Percentiles rank a stretch among this genome's conserved stretches.
Evolutionary conservation across 1,140 invertebrate genomes (phyloP).

Genomic region (Drosophila kepulauana): DNA sequence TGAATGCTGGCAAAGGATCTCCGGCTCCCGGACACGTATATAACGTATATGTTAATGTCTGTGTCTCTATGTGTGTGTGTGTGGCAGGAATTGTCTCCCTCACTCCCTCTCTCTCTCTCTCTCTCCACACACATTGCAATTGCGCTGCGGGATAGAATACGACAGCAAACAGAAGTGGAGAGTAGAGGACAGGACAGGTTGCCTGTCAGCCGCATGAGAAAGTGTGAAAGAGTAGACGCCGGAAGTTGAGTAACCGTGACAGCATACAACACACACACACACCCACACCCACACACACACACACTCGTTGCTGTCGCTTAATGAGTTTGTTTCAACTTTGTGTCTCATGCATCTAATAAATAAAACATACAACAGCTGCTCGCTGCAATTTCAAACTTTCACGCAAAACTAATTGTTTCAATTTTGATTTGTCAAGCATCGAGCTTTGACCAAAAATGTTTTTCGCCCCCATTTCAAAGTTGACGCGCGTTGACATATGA

Average conservation of each 20-base stretch:
- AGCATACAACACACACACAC: slow-evolving; percentile 23
- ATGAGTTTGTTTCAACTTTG: slow-evolving; percentile 63
- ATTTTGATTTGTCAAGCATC: neutral
- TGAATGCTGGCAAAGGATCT: slow-evolving; percentile 76
- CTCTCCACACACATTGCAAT: slow-evolving; percentile 8
- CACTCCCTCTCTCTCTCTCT: slow-evolving; percentile 9
- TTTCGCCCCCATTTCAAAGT: too few species aligned
- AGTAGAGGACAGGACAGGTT: slow-evolving; percentile 1
- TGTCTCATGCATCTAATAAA: slow-evolving; percentile 39
- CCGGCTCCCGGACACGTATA: slow-evolving; percentile 41
- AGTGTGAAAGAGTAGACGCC: slow-evolving; percentile 56
- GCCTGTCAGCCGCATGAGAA: slow-evolving; percentile 39
- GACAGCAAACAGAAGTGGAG: neutral
- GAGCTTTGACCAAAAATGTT: too few species aligned
- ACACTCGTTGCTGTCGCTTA: slow-evolving; percentile 50
- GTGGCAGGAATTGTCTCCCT: slow-evolving; percentile 55
- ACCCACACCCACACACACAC: neutral
- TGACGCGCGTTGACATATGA: too few species aligned
- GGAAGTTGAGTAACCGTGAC: slow-evolving; percentile 60
- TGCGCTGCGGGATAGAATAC: neutral
- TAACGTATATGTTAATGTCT: slow-evolving; percentile 15
- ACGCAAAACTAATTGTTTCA: neutral
- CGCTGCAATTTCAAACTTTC: neutral
- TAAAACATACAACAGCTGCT: slow-evolving; percentile 10
- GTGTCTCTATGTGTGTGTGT: slow-evolving; percentile 12